A percentile compares a stretch with the other conserved stretches of the same genome.
These are phyloP conservation scores for Pungitius pungitius DNA, from an alignment of 2,113 vertebrate species.

Conservation along the genomic window DNA sequence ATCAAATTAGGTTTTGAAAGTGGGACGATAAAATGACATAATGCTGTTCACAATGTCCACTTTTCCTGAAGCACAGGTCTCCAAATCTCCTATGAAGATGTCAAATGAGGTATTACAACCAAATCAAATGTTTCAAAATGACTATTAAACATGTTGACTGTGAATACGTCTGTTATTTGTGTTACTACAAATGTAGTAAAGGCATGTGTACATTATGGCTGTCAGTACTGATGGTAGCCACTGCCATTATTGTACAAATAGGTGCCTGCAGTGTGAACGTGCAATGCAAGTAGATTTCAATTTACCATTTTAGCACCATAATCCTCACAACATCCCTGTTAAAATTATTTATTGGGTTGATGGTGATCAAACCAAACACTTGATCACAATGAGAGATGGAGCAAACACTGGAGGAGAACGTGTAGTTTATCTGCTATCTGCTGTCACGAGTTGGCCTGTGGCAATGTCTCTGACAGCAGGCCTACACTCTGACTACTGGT, in stretches of 20 bases:
- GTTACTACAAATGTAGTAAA: not conserved
- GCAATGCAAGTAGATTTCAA: not conserved
- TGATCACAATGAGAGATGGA: not conserved
- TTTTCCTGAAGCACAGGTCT: constrained; percentile 40
- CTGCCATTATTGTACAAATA: not conserved
- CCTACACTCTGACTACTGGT: not conserved
- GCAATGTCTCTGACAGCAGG: not conserved
- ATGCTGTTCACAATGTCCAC: constrained; percentile 22
- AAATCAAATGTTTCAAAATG: constrained; percentile 35
- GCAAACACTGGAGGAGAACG: not conserved
- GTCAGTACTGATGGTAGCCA: not conserved
- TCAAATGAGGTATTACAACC: constrained; percentile 6
- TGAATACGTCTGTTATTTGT: constrained; percentile 10
- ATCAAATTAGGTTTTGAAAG: constrained; percentile 13
- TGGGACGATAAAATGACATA: not conserved
- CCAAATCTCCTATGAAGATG: constrained; percentile 23
- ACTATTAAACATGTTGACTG: constrained; percentile 33
- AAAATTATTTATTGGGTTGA: not conserved
- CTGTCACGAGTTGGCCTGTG: not conserved
- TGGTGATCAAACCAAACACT: not conserved
- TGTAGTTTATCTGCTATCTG: not conserved
- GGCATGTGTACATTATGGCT: not conserved
- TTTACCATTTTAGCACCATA: not conserved
- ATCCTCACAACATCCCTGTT: not conserved
- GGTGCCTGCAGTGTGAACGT: not conserved